Conservation (phyloP, 1,140 invertebrate species). For the Thrips palmi region DNA sequence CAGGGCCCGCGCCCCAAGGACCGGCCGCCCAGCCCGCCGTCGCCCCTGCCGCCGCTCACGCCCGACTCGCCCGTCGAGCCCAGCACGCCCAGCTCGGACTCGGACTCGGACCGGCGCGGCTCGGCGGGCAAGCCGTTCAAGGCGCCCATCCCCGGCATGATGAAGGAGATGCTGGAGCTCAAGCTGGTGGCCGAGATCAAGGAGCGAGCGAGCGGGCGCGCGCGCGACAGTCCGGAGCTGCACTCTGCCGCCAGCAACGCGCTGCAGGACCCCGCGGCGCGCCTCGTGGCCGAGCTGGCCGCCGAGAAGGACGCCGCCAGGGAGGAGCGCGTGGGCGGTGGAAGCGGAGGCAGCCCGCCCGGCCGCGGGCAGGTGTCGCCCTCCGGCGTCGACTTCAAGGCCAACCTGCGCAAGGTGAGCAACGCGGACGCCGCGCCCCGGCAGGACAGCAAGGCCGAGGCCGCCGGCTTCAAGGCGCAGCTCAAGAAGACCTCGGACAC, state of each 20-base stretch:
- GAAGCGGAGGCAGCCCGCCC: slow-evolving; percentile 12
- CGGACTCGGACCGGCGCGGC: no score
- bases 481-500: slow-evolving; percentile 47
- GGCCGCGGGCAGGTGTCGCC: slow-evolving; percentile 23
- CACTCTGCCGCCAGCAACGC: no score
- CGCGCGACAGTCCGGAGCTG: no score
- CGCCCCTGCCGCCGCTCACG: slow-evolving; percentile 17
- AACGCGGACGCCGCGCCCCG: background rate
- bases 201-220: slow-evolving; percentile 43
- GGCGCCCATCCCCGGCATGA: slow-evolving; percentile 23
- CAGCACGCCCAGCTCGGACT: no score
- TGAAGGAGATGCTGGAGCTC: slow-evolving; percentile 63
- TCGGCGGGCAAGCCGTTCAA: slow-evolving; percentile 24
- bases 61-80: no score
- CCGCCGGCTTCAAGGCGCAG: slow-evolving; percentile 34
- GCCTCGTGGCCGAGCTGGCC: no score
- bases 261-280: no score
- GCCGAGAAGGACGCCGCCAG: slow-evolving; percentile 62
- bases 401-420: slow-evolving; percentile 26
- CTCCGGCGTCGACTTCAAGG: slow-evolving; percentile 32
- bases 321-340: slow-evolving; percentile 38
- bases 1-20: slow-evolving; percentile 16
- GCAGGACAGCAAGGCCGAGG: slow-evolving; percentile 7
- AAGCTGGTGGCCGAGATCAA: slow-evolving; percentile 67
- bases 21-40: slow-evolving; percentile 11